Evolutionary conservation across 2,888 invertebrate genomes (phyloP).

Genomic region (Nasonovia ribisnigri): DNA sequence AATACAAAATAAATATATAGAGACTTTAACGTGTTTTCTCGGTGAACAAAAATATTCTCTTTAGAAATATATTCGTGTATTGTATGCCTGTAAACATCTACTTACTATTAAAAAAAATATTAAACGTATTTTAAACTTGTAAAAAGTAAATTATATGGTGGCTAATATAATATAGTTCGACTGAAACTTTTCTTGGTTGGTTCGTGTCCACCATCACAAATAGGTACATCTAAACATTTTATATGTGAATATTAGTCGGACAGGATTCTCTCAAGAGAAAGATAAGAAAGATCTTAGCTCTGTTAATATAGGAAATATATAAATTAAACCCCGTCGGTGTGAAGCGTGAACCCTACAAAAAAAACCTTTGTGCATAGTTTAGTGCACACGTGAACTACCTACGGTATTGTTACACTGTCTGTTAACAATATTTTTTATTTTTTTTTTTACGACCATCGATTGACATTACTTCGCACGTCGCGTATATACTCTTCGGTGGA

Average conservation of each 20-base stretch:
- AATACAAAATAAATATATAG: background rate
- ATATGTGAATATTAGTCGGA: background rate
- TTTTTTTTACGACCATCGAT: slow-evolving; percentile 46
- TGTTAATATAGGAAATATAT: background rate
- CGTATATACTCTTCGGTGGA: background rate
- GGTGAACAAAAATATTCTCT: background rate
- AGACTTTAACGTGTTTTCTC: background rate
- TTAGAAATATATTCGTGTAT: background rate
- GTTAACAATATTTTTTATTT: slow-evolving; percentile 31
- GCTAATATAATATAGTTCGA: background rate
- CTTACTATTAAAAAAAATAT: too few species aligned
- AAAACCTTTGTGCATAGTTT: background rate
- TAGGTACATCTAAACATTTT: background rate
- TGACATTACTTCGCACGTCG: background rate
- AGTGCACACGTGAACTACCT: slow-evolving; percentile 22
- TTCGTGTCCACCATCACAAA: background rate
- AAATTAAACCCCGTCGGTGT: background rate
- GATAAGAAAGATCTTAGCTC: too few species aligned
- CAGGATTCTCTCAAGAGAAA: background rate
- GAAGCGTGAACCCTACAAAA: background rate
- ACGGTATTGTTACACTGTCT: slow-evolving; percentile 32
- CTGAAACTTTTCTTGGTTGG: background rate
- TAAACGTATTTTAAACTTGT: background rate
- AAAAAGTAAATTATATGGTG: background rate
- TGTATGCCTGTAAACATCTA: background rate